Percentiles rank a stretch among this genome's conserved stretches.
Conservation (phyloP, 2,113 vertebrate genomes). For the Aviceda subcristata region DNA sequence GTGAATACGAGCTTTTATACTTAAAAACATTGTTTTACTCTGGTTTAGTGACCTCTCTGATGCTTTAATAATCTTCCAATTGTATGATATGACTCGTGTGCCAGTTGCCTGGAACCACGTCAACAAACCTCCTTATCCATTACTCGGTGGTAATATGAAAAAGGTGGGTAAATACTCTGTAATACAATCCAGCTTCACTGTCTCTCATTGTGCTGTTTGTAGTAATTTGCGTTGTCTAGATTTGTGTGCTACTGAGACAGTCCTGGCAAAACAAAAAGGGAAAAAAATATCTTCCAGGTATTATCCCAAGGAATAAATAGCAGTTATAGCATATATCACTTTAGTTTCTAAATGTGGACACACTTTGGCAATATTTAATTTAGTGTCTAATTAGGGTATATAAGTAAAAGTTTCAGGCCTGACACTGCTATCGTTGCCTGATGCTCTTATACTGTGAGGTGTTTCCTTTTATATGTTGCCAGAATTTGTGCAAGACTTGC, state of each 20-base stretch:
- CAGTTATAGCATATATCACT: neutral
- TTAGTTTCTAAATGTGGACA: neutral
- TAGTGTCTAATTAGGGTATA: neutral
- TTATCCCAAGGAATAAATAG: neutral
- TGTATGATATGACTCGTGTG: constrained; percentile 87
- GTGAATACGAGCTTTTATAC: neutral
- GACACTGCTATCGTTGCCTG: neutral
- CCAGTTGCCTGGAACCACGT: constrained; percentile 86
- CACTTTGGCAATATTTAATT: neutral
- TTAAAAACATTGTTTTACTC: neutral
- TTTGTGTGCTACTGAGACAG: neutral
- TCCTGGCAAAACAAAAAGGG: neutral
- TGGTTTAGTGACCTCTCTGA: constrained; percentile 81
- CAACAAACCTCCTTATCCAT: constrained; percentile 88
- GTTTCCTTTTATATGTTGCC: neutral
- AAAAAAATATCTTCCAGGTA: neutral
- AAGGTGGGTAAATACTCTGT: constrained; percentile 73
- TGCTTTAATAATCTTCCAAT: constrained; percentile 85
- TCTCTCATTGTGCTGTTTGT: neutral
- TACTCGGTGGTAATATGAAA: constrained; percentile 91
- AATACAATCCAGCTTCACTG: neutral
- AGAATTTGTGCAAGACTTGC: neutral
- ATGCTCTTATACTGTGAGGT: neutral
- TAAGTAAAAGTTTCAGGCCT: neutral
- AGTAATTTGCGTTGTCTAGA: neutral